Base-by-base conservation (phyloP, 2,113 vertebrate species). In the Pedetes capensis region DNA sequence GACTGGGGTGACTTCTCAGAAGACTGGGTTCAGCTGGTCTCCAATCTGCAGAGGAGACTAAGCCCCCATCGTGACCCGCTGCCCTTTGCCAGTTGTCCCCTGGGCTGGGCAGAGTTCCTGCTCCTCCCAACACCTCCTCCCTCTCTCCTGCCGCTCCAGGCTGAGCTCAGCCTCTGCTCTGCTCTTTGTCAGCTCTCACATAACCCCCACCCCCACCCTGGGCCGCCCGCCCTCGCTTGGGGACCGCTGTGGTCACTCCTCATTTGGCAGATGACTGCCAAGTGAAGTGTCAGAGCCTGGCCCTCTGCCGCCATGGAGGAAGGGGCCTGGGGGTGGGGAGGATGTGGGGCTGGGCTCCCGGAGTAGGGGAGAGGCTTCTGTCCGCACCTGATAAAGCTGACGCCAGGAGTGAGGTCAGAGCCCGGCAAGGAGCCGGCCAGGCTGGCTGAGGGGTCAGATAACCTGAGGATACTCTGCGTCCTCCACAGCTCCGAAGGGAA, bases 361-460 rank as follows among this genome's bases (percentile, higher is more conserved):
- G 84, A 78, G 64, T n/a, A 44, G 63, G 90, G 69, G 68, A 93
- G 91, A n/a, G 23, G 0, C 8, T 71, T 75, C 96, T 95, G 89
- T 96, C 93, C 75, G 72, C 96, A 97, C 97, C 93, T 95, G 97
- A 97, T 97, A 97, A 97, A 93, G 47, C 93, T 96, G 96, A 95
- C 95, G 94, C 96, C 95, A 88, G 89, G 87, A 83, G 93, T 93
- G 87, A 96, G 96, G 96, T 96, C 96, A 97, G 96, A 93, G 64
- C 71, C 82, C 8, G 44, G 86, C 37, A 23, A 89, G 91, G 82
- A 95, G 91, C 85, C 87, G 4, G 84, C 55, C 57, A 22, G 94
- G 75, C 71, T 32, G n/a, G n/a, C 1, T 2, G 57, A 14, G 49
- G 53, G 18, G 18, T 64, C 55, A 71, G 95, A 97, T 96, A 96